Evolutionary conservation across 2,797 vertebrate species (phyloP).

Genomic region (Tragopan temminckii): DNA sequence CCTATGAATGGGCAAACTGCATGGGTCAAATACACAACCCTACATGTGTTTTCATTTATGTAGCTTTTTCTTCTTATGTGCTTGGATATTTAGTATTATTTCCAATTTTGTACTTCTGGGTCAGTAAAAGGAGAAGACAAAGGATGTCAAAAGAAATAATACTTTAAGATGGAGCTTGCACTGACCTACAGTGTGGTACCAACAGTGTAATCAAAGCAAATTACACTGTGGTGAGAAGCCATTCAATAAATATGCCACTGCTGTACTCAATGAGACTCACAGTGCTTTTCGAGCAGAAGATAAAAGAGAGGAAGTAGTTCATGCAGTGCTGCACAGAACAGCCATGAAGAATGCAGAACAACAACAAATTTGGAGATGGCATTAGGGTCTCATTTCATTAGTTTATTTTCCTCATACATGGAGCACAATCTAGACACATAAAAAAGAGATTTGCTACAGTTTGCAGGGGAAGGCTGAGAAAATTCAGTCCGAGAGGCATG

Average conservation of each 20-base stretch:
- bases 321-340: neutral
- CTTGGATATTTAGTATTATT: neutral
- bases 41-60: neutral
- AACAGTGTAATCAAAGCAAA: neutral
- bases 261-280: neutral
- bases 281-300: neutral
- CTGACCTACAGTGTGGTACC: neutral
- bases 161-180: accelerated
- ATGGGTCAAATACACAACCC: neutral
- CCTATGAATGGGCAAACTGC: neutral
- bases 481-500: neutral
- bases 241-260: neutral
- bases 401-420: neutral
- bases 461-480: neutral
- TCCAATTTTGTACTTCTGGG: neutral
- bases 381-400: neutral
- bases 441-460: neutral
- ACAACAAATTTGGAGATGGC: neutral
- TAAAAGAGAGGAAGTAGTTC: neutral
- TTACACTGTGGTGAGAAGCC: neutral
- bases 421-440: neutral
- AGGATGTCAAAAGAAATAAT: neutral
- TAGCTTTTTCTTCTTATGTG: neutral
- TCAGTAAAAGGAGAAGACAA: neutral
- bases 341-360: neutral